Evolutionary conservation across 2,888 invertebrate species (phyloP).

Genomic region (Cheiracanthium punctorium): DNA sequence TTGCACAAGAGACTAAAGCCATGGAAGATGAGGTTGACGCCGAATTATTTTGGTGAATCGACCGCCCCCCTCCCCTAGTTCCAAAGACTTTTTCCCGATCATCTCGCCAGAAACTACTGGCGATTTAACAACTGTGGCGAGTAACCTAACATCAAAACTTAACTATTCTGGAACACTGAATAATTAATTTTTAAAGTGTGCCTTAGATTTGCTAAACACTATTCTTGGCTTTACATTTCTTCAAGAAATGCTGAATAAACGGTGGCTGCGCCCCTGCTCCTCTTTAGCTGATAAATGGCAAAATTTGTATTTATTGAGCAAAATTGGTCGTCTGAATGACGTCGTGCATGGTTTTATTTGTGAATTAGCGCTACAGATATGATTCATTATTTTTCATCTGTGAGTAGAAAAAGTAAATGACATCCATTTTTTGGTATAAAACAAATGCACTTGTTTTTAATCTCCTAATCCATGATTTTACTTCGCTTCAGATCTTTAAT

Average conservation of each 20-base stretch:
- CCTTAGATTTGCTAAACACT: constrained; percentile 68
- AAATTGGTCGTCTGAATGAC: not conserved
- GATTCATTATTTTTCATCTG: too few species aligned
- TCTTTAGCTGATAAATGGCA: not conserved
- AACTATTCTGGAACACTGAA: constrained; percentile 52
- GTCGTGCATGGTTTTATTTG: too few species aligned
- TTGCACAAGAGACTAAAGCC: not conserved
- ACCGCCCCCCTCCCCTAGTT: constrained; percentile 36
- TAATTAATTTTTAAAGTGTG: constrained; percentile 56
- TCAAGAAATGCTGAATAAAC: constrained; percentile 28
- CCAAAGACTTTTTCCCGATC: constrained; percentile 20
- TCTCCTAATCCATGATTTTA: too few species aligned
- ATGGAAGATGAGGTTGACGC: constrained; percentile 20
- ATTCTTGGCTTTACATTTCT: constrained; percentile 45
- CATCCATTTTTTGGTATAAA: too few species aligned
- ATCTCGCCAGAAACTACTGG: constrained; percentile 20
- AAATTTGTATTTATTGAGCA: not conserved
- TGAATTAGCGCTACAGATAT: too few species aligned
- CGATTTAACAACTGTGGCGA: constrained; percentile 18
- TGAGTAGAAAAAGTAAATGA: too few species aligned
- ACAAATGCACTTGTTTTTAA: too few species aligned
- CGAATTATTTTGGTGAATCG: constrained; percentile 34
- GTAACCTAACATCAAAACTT: constrained; percentile 40
- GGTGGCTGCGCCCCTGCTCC: constrained; percentile 26
- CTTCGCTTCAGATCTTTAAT: too few species aligned